These are phyloP conservation scores for Phrynocephalus forsythii DNA, from an alignment of 2,797 vertebrate species.

Conservation along the genomic window DNA sequence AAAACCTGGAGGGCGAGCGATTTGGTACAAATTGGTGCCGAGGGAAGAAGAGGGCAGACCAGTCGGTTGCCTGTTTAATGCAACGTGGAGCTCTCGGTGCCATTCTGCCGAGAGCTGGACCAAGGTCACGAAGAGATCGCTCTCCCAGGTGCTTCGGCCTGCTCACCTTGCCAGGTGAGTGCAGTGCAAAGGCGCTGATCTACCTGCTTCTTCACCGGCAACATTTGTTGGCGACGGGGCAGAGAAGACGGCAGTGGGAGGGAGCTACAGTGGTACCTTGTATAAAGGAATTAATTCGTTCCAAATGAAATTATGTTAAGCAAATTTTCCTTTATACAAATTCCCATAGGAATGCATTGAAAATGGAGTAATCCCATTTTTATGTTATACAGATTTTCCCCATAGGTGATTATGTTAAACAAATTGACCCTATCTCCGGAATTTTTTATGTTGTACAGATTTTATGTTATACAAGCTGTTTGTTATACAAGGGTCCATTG, in stretches of 20 bases:
- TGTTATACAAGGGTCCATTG: too few relatives aligned
- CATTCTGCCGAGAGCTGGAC: slow-evolving; percentile 57
- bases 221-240: not conserved
- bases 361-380: too few relatives aligned
- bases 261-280: not conserved
- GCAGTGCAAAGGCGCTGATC: not conserved
- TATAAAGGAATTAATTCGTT: too few relatives aligned
- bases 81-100: slow-evolving; percentile 51
- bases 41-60: slow-evolving; percentile 44
- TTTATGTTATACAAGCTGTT: too few relatives aligned
- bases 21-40: slow-evolving; percentile 70
- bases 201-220: not conserved
- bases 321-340: too few relatives aligned
- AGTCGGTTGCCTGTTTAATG: slow-evolving; percentile 8
- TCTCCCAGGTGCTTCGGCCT: not conserved
- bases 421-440: too few relatives aligned
- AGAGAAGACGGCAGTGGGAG: not conserved
- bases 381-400: too few relatives aligned
- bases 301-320: too few relatives aligned
- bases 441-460: too few relatives aligned
- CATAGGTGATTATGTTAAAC: too few relatives aligned
- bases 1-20: slow-evolving; percentile 69
- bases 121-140: slow-evolving; percentile 43
- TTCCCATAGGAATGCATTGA: too few relatives aligned
- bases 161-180: not conserved